A percentile compares a stretch with the other conserved stretches of the same genome.
Conservation (phyloP, 2,113 vertebrate genomes). For the Lagopus leucura region DNA sequence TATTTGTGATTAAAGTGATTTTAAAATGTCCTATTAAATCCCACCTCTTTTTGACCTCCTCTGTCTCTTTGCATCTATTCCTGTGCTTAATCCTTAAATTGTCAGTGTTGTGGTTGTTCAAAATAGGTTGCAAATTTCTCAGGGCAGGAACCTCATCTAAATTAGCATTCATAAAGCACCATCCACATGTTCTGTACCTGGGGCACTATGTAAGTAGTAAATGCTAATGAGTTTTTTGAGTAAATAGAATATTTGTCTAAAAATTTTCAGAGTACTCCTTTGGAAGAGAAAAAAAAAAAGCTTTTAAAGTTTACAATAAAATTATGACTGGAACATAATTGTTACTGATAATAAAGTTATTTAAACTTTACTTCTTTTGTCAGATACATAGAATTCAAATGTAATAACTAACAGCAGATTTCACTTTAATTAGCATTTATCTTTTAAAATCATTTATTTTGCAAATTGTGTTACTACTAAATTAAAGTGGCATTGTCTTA, state of each 20-base stretch:
- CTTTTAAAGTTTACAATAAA: background rate
- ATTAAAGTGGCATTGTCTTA: background rate
- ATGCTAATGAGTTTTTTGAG: background rate
- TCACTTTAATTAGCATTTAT: background rate
- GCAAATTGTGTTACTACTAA: background rate
- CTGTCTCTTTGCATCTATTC: background rate
- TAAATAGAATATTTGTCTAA: background rate
- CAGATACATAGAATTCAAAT: background rate
- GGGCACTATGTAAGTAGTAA: background rate
- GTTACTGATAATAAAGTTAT: background rate
- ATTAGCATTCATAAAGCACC: conserved; percentile 8
- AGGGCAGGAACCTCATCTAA: background rate
- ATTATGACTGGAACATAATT: background rate
- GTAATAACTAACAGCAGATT: background rate
- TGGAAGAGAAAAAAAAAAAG: background rate
- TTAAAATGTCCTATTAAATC: background rate
- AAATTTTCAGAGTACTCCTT: background rate
- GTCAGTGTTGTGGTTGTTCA: background rate
- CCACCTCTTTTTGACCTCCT: background rate
- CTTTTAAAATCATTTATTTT: background rate
- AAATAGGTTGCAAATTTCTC: conserved; percentile 9
- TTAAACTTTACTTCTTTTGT: background rate
- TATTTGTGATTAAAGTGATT: background rate
- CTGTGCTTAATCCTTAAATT: conserved; percentile 39
- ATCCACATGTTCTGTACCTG: background rate